Percentiles rank a stretch among this genome's conserved stretches.
These are phyloP conservation scores for Crypturellus undulatus DNA, from an alignment of 2,113 vertebrate species.

Conservation along the genomic window DNA sequence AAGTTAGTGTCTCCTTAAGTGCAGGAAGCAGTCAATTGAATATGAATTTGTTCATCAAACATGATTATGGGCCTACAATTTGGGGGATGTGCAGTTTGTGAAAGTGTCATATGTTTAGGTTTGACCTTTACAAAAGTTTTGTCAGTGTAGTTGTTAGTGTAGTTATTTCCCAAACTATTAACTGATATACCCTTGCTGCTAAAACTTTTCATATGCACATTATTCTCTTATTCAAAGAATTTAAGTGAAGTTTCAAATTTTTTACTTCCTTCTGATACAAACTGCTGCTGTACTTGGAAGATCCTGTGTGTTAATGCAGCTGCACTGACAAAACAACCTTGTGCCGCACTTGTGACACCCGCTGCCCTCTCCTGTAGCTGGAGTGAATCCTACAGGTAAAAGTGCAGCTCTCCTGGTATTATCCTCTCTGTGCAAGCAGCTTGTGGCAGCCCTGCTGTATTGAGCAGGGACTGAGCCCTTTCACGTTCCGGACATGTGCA, in stretches of 20 bases:
- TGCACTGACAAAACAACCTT: neutral
- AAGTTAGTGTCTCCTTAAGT: neutral
- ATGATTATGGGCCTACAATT: fast-evolving
- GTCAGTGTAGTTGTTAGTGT: neutral
- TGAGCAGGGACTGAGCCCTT: neutral
- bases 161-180: neutral
- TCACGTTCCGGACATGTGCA: fast-evolving
- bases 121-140: fast-evolving
- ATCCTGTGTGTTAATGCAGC: neutral
- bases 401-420: neutral
- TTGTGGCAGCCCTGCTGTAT: neutral
- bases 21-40: neutral
- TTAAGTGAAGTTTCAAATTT: neutral
- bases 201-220: neutral
- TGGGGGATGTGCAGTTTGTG: neutral
- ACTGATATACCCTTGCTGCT: neutral
- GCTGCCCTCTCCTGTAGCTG: neutral
- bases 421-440: fast-evolving
- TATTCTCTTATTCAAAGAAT: neutral
- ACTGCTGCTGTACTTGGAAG: neutral
- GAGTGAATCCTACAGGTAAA: neutral
- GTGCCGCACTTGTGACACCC: neutral
- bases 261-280: neutral
- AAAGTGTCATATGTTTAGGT: neutral
- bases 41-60: neutral